phyloP scores from a whole-genome alignment of 2,797 vertebrate species.

The Lutjanus campechanus region DNA sequence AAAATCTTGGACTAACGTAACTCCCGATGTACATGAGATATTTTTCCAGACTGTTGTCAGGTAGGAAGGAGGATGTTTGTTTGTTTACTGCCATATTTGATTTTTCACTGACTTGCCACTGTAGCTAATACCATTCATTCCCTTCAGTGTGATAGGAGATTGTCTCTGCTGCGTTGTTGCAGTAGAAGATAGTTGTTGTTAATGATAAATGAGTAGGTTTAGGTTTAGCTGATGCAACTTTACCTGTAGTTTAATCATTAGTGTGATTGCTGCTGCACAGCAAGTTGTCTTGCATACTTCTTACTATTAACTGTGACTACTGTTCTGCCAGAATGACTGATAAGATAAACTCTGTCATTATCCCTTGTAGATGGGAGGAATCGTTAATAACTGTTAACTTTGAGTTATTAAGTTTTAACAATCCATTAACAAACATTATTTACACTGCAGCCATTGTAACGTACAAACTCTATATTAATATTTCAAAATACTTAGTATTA shows the following conservation, averaged over 20 bases:
- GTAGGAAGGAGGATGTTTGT: conserved; percentile 69
- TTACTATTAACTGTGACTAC: not conserved
- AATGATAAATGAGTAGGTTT: not conserved
- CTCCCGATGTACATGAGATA: conserved; percentile 80
- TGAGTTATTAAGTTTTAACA: no score
- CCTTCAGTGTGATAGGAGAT: not conserved
- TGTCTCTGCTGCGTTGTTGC: not conserved
- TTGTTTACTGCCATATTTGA: not conserved
- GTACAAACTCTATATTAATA: not conserved
- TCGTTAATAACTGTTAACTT: not conserved
- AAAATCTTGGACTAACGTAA: conserved; percentile 23
- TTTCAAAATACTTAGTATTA: not conserved
- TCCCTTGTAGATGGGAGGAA: not conserved
- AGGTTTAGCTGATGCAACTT: not conserved
- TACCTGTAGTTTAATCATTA: not conserved
- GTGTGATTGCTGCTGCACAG: not conserved
- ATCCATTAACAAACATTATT: no score
- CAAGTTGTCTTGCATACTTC: not conserved
- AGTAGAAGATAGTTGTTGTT: conserved; percentile 7
- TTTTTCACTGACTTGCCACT: not conserved
- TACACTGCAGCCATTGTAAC: no score
- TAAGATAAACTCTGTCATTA: not conserved
- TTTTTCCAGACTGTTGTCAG: conserved; percentile 82
- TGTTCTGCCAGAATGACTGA: not conserved
- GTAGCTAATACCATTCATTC: conserved; percentile 32